Base-by-base conservation (phyloP, 2,113 vertebrate species). In the Otis tarda region DNA sequence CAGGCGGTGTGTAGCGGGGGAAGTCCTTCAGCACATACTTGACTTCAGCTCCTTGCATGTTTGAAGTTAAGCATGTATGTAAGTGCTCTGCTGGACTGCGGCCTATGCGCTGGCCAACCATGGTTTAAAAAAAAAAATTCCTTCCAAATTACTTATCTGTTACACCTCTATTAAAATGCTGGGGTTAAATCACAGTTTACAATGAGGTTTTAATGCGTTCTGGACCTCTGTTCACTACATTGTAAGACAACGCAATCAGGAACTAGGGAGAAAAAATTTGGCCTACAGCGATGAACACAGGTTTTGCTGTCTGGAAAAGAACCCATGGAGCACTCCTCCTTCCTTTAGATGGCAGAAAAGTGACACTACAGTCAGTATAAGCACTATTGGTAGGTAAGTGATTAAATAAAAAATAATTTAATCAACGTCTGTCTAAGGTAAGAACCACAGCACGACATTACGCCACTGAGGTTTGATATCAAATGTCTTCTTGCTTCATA, bases 331-430 rank as follows among this genome's bases (percentile, higher is more conserved):
- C 37, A 50, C 55, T 57, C 1, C 64, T 96, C 50, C 83, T 75
- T 94, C 89, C 96, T 94, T 92, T 78, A 93, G 95, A 93, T 87
- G 91, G 93, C 95, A 95, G 91, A 52, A 94, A 94, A 82, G 94
- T 74, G 77, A 95, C 89, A 19, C 43, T 89, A 17, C 27, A 31
- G 52, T 4, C 30, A 39, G 35, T 6, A 8, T 2, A 16, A 78
- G 56, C 61, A 80, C 56, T n/a, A 49, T 2, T 49, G 69, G 68
- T 2, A 77, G 12, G 74, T 49, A 70, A 55, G 52, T 52, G 39
- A 71, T 79, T 20, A 91, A 94, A 31, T 6, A 39, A 80, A 69
- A 64, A 94, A 80, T 60, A 11, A 83, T 77, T 75, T 74, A 7
- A 81, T 71, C 53, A 9, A 53, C 0, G 10, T 35, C 56, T 53